Percentiles rank a stretch among this genome's conserved stretches.
Evolutionary conservation across 2,113 vertebrate genomes (phyloP).

Genomic region (Silurus meridionalis): DNA sequence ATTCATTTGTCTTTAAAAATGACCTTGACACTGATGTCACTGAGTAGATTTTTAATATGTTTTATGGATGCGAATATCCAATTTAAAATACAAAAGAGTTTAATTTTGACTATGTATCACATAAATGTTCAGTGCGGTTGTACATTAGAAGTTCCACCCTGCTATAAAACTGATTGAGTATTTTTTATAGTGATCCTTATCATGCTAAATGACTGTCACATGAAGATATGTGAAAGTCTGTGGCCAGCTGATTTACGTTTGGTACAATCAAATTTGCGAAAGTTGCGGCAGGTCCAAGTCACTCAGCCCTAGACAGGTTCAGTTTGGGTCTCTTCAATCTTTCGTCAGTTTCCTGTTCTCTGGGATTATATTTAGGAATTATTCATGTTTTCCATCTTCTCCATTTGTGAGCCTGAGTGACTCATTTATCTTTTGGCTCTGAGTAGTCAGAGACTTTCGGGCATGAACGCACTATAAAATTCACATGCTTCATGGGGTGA

Average conservation of each 20-base stretch:
- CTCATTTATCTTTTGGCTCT: slow-evolving; percentile 21
- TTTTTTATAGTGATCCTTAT: not conserved
- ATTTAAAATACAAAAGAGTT: not conserved
- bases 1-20: not conserved
- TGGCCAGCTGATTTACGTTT: slow-evolving; percentile 3
- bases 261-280: not conserved
- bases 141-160: not conserved
- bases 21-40: not conserved
- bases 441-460: slow-evolving; percentile 13
- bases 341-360: slow-evolving; percentile 14
- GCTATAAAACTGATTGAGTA: not conserved
- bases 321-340: slow-evolving; percentile 24
- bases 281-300: slow-evolving; percentile 23
- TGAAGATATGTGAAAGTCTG: not conserved
- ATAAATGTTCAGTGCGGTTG: not conserved
- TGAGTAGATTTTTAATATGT: not conserved
- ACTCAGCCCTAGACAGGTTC: slow-evolving; percentile 23
- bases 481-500: not conserved
- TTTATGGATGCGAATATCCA: not conserved
- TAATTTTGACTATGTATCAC: not conserved
- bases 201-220: not conserved
- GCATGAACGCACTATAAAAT: slow-evolving; percentile 21
- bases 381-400: slow-evolving; percentile 48
- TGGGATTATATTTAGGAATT: slow-evolving; percentile 35
- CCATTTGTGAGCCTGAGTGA: slow-evolving; percentile 40